Base-by-base conservation (phyloP, 1,140 invertebrate genomes). In the Hyles euphorbiae region DNA sequence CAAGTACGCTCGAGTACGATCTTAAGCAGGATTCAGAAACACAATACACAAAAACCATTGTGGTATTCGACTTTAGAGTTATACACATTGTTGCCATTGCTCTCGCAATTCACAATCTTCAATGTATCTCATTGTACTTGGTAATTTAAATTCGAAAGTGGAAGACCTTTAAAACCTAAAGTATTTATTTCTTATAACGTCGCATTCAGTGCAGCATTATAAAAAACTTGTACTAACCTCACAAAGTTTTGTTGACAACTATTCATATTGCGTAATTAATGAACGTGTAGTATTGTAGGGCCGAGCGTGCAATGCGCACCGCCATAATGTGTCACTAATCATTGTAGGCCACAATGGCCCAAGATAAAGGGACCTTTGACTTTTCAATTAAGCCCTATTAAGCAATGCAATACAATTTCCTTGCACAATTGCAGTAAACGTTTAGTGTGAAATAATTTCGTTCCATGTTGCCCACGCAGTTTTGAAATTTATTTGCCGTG, bases 361-460 rank as follows among this genome's bases (percentile, higher is more conserved):
- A 53, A 59, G 60, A 68, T 67, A 70, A 40, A 59, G 59, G 55
- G 60, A 58, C 65, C 62, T 70, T 60, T 65, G 65, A 65, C 65
- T 70, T 67, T 65, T 67, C 65, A 70, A 70, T 70, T 70, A 70
- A 63, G 62, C 63, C 60, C 58, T 67, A 70, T 70, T 65, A 67
- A 53, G 67, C 58, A 62, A 68, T 53, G 60, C 56, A 61, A 61
- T 64, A 68, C 53, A 61, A 56, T 64, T 65, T 57, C 46, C 51
- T 68, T 68, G 57, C 62, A 62, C 62, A 68, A 68, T 57, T 47
- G 57, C 53, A 49, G 56, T 60, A 67, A 63, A 56, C 44, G 53
- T 11, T 61, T 40, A 48, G 47, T 63, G 57, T 63, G 57, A 63
- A 59, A 59, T 59, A 59, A 44, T 58, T 54, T 57, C 53, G 43